Percentiles rank a stretch among this genome's conserved stretches.
Evolutionary conservation across 2,797 vertebrate species (phyloP).

Genomic region (Mormyrus proboscirostris): DNA sequence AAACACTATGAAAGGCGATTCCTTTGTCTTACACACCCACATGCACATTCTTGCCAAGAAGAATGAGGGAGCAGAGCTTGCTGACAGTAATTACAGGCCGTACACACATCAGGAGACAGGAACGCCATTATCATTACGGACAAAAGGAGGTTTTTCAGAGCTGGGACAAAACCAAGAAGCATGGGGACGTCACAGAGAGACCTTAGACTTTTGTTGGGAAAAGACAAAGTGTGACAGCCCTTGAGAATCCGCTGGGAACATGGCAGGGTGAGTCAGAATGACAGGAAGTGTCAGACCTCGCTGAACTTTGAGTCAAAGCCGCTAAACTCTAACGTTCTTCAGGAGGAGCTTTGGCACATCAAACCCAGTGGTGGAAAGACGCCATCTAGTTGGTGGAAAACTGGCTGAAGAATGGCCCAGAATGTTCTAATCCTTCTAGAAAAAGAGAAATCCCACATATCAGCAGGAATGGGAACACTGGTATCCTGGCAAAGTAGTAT

Average conservation of each 20-base stretch:
- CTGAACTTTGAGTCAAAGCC: not conserved
- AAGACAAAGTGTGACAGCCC: not conserved
- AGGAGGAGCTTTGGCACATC: not conserved
- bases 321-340: not conserved
- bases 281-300: not conserved
- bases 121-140: constrained; percentile 8
- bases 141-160: not conserved
- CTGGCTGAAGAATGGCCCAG: not conserved
- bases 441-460: not conserved
- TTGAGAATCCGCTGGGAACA: not conserved
- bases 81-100: constrained; percentile 12
- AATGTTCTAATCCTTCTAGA: not conserved
- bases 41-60: not conserved
- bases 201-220: not conserved
- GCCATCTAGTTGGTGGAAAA: not conserved
- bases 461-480: not conserved
- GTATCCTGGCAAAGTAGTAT: not conserved
- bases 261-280: not conserved
- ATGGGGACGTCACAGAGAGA: not conserved
- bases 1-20: not conserved
- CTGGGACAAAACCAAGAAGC: not conserved
- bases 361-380: not conserved
- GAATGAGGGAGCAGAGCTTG: not conserved
- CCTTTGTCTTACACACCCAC: not conserved
- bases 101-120: not conserved